Conservation (phyloP, 2,113 vertebrate genomes). For the Syngnathus scovelli region DNA sequence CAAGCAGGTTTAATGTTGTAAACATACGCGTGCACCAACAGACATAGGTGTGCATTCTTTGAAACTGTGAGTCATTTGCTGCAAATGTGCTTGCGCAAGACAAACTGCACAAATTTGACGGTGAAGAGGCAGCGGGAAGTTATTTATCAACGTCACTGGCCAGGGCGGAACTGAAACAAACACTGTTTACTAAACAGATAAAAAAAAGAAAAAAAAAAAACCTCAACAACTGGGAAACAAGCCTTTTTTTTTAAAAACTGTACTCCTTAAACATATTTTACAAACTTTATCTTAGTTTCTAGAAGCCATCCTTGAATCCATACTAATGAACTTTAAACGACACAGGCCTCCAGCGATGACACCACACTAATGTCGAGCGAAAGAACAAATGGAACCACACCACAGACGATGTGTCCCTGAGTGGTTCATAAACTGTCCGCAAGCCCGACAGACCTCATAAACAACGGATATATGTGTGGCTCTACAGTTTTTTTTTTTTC, state of each 20-base stretch:
- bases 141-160: not conserved
- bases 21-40: not conserved
- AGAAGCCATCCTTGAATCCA: not conserved
- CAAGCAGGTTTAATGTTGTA: constrained; percentile 19
- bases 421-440: constrained; percentile 31
- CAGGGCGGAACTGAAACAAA: not conserved
- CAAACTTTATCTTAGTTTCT: not conserved
- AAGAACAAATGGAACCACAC: constrained; percentile 10
- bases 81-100: not conserved
- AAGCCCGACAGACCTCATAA: constrained; percentile 35
- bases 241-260: not conserved
- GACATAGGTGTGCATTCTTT: not conserved
- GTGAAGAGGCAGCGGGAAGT: constrained; percentile 21
- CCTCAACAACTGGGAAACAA: not conserved
- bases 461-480: constrained; percentile 28
- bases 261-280: not conserved
- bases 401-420: constrained; percentile 15
- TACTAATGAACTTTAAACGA: not conserved
- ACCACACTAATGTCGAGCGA: not conserved
- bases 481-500: constrained; percentile 13
- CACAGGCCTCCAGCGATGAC: constrained; percentile 1
- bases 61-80: not conserved
- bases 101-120: constrained; percentile 12
- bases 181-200: not conserved
- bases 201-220: no score